Conservation (phyloP, 2,888 invertebrate genomes). For the Polia nebulosa region DNA sequence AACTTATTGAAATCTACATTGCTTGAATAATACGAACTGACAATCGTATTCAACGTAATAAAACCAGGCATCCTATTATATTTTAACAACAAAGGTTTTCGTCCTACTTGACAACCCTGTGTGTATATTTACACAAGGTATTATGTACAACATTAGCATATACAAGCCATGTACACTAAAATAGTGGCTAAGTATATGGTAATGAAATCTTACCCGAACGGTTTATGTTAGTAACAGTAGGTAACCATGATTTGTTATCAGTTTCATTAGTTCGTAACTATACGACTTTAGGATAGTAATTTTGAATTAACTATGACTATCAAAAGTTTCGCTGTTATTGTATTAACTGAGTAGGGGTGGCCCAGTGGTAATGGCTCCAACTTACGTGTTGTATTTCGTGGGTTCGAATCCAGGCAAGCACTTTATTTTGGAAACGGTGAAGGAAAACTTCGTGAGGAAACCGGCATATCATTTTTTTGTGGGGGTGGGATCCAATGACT, state of each 20-base stretch:
- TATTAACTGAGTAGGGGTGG: too few relatives aligned
- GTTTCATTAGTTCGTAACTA: conserved; percentile 20
- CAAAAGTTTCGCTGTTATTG: not conserved
- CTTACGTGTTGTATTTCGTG: too few relatives aligned
- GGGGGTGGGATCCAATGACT: too few relatives aligned
- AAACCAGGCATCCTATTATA: not conserved
- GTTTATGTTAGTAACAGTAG: conserved; percentile 4
- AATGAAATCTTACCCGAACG: conserved; percentile 31
- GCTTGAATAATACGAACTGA: conserved; percentile 1
- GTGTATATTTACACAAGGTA: not conserved
- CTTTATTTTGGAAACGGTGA: too few relatives aligned
- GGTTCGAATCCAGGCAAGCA: too few relatives aligned
- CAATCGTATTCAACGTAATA: not conserved
- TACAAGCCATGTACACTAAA: conserved; percentile 45
- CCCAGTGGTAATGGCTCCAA: too few relatives aligned
- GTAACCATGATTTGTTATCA: conserved; percentile 21
- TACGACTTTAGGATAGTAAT: not conserved
- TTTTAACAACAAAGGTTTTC: not conserved
- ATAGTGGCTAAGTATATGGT: conserved; percentile 20
- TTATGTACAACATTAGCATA: conserved; percentile 53
- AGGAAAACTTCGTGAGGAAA: too few relatives aligned
- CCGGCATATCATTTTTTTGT: too few relatives aligned
- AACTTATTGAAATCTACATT: not conserved
- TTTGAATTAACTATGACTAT: not conserved
- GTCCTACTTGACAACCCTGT: not conserved